Evolutionary conservation across 1,140 invertebrate genomes (phyloP).

Genomic region (Cyrtorhinus lividipennis): DNA sequence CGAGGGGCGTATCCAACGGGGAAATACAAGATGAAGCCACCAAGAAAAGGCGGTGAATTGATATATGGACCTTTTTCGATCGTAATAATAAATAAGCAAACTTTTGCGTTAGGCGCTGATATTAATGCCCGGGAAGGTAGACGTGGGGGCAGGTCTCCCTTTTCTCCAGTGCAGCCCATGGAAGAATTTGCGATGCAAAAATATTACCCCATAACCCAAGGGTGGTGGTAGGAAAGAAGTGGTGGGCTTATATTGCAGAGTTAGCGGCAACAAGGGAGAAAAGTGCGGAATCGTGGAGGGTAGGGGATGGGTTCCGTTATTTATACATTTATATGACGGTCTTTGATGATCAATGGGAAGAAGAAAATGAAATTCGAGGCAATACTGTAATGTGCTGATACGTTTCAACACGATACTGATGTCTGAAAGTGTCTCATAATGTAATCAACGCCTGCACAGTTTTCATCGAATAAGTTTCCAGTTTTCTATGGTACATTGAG

Average conservation of each 20-base stretch:
- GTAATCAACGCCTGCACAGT: no score
- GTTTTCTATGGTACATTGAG: no score
- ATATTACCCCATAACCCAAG: constrained; percentile 17
- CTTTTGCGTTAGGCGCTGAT: constrained; percentile 8
- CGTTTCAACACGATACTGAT: no score
- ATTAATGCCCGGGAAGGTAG: constrained; percentile 19
- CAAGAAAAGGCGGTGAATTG: constrained; percentile 16
- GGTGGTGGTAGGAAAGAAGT: background rate
- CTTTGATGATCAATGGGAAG: no score
- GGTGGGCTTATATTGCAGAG: background rate
- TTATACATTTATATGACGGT: constrained; percentile 15
- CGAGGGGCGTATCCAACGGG: background rate
- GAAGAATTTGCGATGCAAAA: constrained; percentile 21
- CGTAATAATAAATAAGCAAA: constrained; percentile 23
- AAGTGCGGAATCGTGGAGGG: background rate
- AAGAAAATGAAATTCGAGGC: no score
- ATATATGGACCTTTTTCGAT: constrained; percentile 22
- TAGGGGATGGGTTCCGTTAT: background rate
- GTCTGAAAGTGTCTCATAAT: no score
- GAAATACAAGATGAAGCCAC: constrained; percentile 1
- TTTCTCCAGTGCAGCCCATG: background rate
- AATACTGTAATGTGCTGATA: no score
- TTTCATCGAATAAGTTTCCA: no score
- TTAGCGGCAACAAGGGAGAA: background rate
- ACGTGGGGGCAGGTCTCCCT: constrained; percentile 11